Conservation (phyloP, 92 coral and sea anemone genomes). For the Epizoanthus ramosus region DNA sequence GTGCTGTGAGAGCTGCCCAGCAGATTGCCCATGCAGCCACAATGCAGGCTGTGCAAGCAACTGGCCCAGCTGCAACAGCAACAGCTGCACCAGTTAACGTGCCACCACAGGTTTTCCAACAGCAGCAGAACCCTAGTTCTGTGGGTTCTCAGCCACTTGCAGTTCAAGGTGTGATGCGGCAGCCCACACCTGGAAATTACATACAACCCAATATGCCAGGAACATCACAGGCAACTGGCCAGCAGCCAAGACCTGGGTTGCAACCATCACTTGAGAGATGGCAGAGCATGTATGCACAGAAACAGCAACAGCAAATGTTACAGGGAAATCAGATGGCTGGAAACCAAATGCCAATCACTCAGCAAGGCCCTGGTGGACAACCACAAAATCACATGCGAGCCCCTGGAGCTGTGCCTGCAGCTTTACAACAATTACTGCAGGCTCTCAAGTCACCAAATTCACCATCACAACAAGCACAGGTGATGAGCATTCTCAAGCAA, state of each 20-base stretch:
- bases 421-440: conserved; percentile 77
- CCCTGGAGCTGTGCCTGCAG: conserved; percentile 48
- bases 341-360: conserved; percentile 55
- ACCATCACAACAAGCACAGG: conserved; percentile 84
- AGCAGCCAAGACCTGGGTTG: conserved; percentile 53
- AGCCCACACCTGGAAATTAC: conserved; percentile 67
- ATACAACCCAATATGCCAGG: conserved; percentile 68
- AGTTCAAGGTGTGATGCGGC: conserved; percentile 70
- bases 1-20: conserved; percentile 96
- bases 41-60: conserved; percentile 74
- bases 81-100: conserved; percentile 58
- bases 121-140: conserved; percentile 53
- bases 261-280: conserved; percentile 38
- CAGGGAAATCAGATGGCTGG: conserved; percentile 62
- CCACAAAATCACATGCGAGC: conserved; percentile 62
- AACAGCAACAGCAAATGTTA: conserved; percentile 49
- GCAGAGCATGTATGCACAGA: conserved; percentile 41
- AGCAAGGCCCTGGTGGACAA: conserved; percentile 54
- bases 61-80: conserved; percentile 58
- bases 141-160: conserved; percentile 60
- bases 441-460: conserved; percentile 68
- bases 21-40: conserved; percentile 85
- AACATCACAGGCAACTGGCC: conserved; percentile 52
- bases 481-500: conserved; percentile 84
- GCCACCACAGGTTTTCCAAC: conserved; percentile 53